Conservation (phyloP, 2,797 vertebrate genomes). For the Melanotaenia trifasciata region DNA sequence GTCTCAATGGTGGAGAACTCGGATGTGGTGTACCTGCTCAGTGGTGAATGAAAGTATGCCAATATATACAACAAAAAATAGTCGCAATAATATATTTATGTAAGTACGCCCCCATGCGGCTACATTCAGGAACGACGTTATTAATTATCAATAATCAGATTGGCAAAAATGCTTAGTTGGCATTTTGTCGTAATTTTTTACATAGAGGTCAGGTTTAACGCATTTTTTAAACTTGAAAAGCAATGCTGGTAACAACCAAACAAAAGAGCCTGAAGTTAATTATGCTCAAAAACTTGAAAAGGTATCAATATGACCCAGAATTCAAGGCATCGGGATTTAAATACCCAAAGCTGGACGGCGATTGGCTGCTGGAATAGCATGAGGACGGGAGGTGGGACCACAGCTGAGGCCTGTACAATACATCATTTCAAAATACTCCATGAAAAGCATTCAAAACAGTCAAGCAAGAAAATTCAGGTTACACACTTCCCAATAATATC, state of each 20-base stretch:
- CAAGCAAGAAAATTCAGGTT: too few relatives aligned
- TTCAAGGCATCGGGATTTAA: background rate
- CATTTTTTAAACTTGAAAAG: too few relatives aligned
- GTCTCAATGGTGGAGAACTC: background rate
- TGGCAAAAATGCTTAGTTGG: too few relatives aligned
- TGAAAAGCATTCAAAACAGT: background rate
- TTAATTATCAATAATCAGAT: background rate
- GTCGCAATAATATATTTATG: background rate
- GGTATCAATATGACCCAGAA: background rate
- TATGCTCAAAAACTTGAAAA: background rate
- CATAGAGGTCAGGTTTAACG: too few relatives aligned
- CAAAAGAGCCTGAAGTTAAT: background rate
- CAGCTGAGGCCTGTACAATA: background rate
- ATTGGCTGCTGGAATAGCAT: slow-evolving; percentile 23
- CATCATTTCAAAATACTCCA: background rate
- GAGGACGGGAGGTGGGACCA: slow-evolving; percentile 2
- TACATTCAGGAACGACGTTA: background rate
- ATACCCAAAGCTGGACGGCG: background rate
- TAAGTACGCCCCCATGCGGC: slow-evolving; percentile 42
- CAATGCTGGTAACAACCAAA: too few relatives aligned
- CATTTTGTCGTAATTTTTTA: too few relatives aligned
- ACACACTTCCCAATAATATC: too few relatives aligned
- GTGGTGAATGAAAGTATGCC: background rate
- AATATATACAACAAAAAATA: background rate
- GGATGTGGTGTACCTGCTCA: background rate